A percentile compares a stretch with the other conserved stretches of the same genome.
phyloP scores from a whole-genome alignment of 2,797 vertebrate genomes.

The Acipenser ruthenus region DNA sequence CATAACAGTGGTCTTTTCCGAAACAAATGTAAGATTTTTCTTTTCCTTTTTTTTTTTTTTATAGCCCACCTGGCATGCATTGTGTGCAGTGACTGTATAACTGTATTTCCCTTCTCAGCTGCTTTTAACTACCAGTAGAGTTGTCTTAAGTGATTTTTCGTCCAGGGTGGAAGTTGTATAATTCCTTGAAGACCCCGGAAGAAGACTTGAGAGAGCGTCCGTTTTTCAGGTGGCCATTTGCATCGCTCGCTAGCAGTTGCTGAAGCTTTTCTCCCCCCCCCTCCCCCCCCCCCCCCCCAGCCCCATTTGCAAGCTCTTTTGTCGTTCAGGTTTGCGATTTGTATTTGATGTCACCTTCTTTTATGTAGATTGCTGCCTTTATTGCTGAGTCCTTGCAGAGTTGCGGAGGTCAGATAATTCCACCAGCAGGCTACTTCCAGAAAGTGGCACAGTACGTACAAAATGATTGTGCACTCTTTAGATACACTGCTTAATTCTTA shows the following conservation, averaged over 20 bases:
- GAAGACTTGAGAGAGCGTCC: not conserved
- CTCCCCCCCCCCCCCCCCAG: not conserved
- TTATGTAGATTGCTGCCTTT: slow-evolving; percentile 89
- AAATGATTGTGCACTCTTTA: not conserved
- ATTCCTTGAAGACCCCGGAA: not conserved
- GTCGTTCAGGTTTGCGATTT: slow-evolving; percentile 11
- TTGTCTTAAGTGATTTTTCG: not conserved
- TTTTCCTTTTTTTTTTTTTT: not conserved
- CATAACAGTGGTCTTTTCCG: not conserved
- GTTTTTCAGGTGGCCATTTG: not conserved
- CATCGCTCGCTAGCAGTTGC: not conserved
- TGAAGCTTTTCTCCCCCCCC: not conserved
- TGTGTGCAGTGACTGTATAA: not conserved
- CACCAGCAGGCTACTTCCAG: slow-evolving; percentile 91
- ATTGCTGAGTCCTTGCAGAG: slow-evolving; percentile 97
- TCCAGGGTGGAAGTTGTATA: too few relatives aligned
- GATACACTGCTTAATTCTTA: too few relatives aligned
- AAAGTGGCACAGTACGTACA: slow-evolving; percentile 91
- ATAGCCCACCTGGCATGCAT: slow-evolving; percentile 2
- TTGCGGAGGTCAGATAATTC: slow-evolving; percentile 94
- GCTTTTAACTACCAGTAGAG: not conserved
- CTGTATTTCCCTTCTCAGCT: slow-evolving; percentile 28
- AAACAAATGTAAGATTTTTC: slow-evolving; percentile 16
- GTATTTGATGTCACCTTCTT: slow-evolving; percentile 53
- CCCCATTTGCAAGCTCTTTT: too few relatives aligned